Evolutionary conservation across 2,113 vertebrate species (phyloP), one percentile per base, ranked within the genome.

Genomic region (Hippocampus comes): DNA sequence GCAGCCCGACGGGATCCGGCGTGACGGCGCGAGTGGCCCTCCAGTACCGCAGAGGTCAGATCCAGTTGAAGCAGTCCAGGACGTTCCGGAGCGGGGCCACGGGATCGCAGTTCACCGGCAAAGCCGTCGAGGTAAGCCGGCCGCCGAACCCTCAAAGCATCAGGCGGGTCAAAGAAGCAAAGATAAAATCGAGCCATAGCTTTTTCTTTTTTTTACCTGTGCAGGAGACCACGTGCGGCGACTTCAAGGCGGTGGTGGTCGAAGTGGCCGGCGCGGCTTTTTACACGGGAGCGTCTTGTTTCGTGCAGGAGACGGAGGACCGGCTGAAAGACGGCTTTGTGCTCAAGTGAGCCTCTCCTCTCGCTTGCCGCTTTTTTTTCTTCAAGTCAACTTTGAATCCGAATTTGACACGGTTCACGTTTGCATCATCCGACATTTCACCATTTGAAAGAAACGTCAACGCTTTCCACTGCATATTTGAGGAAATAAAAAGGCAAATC

Each of bases 1-100:
- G 96, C 72, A 97, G 97, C 73, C 96, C 97, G 0, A 97, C 95
- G 0, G 97, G 97, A 20, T 99, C 97, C 0, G 97, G 97, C 9
- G 96, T 99, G 74, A 99, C 96, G 0, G 97, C 97, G 57, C 94
- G 97, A 60, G 91, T 99, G 63, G 96, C 97, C 80, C 87, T 99
- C 65, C 96, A 98, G 79, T 92, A 94, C 84, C 94, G 95, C 64
- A 99, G 95, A 90, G 95, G 96, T 21, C 91, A 95, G 74, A 93
- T 99, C 79, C 80, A 83, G 70, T 88, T 97, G 75, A 89, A 92
- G 63, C 94, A 97, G 91, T 92, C 79, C 77, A 93, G 97, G 87
- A 89, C 81, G 23, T 99, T 99, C 76, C 83, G 83, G 86, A 99
- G 95, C 64, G 95, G 95, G 41, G 86, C 93, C 18, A 97, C 95